A percentile compares a stretch with the other conserved stretches of the same genome.
Evolutionary conservation across 2,797 vertebrate genomes (phyloP).

Genomic region (Ptychadena robeensis): DNA sequence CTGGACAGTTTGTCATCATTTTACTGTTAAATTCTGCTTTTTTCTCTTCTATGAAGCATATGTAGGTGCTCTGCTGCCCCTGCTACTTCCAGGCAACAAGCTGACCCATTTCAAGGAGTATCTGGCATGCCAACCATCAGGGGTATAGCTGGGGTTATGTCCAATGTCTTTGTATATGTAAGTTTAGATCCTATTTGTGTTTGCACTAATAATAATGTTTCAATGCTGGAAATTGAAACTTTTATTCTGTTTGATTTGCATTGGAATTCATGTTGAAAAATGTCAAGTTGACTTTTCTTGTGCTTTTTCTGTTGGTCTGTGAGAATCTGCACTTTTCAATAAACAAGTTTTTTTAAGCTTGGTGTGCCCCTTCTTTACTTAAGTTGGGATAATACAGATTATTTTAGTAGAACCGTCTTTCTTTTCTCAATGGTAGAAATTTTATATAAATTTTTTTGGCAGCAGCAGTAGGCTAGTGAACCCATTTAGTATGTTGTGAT

Average conservation of each 20-base stretch:
- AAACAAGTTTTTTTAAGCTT: conserved; percentile 72
- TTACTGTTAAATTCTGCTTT: background rate
- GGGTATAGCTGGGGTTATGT: background rate
- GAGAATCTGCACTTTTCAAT: conserved; percentile 76
- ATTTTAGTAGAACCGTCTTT: background rate
- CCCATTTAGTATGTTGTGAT: too few species aligned
- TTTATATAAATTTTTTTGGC: too few species aligned
- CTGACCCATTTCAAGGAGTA: conserved; percentile 4
- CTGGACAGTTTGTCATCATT: conserved; percentile 7
- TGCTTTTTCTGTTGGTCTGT: conserved; percentile 72
- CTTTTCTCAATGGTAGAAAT: too few species aligned
- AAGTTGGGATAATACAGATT: background rate
- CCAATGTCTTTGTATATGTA: conserved; percentile 59
- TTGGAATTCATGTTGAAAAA: conserved; percentile 71
- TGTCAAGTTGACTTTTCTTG: conserved; percentile 71
- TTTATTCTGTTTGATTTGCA: conserved; percentile 77
- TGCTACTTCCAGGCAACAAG: conserved; percentile 1
- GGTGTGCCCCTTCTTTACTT: background rate
- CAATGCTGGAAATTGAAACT: conserved; percentile 88
- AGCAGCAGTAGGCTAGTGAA: too few species aligned
- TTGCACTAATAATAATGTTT: conserved; percentile 81
- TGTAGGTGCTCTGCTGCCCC: background rate
- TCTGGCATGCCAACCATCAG: conserved; percentile 55
- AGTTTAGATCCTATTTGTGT: conserved; percentile 66
- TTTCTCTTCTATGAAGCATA: conserved; percentile 4